These are phyloP conservation scores for Odontamblyopus rebecca DNA, from an alignment of 2,797 vertebrate genomes.

Conservation along the genomic window DNA sequence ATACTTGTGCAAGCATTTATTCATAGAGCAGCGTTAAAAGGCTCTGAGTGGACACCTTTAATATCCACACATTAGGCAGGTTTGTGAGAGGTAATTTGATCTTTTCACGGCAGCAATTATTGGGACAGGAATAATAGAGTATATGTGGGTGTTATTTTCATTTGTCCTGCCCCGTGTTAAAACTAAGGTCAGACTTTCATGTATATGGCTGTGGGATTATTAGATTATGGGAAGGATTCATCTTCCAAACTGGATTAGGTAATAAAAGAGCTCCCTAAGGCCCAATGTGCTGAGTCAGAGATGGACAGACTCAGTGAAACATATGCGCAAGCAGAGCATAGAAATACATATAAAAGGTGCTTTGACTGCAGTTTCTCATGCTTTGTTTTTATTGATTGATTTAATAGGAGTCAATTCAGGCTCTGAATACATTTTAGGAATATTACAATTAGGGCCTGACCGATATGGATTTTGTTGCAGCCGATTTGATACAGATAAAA, in stretches of 20 bases:
- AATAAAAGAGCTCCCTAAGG: slow-evolving; percentile 66
- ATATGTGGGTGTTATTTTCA: slow-evolving; percentile 33
- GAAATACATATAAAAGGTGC: slow-evolving; percentile 31
- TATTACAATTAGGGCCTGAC: no score
- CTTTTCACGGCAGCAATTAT: slow-evolving; percentile 38
- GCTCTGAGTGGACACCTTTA: not conserved
- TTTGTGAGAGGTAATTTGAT: slow-evolving; percentile 11
- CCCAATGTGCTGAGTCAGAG: slow-evolving; percentile 11
- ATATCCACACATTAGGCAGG: slow-evolving; percentile 21
- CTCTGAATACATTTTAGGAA: no score
- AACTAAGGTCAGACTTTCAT: slow-evolving; percentile 68
- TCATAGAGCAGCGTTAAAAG: not conserved
- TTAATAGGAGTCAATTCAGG: no score
- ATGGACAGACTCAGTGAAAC: not conserved
- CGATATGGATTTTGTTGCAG: no score
- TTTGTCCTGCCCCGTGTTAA: slow-evolving; percentile 33
- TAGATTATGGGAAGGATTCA: slow-evolving; percentile 73
- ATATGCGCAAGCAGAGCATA: not conserved
- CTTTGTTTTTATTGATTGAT: no score
- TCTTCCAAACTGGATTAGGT: slow-evolving; percentile 79
- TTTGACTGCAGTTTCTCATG: no score
- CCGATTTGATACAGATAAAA: no score
- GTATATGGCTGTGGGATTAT: slow-evolving; percentile 70
- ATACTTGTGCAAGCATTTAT: slow-evolving; percentile 29
- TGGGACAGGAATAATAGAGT: slow-evolving; percentile 25